A percentile compares a stretch with the other conserved stretches of the same genome.
Evolutionary conservation across 64 coral and sea anemone species (phyloP).

Genomic region (Montipora sp.): DNA sequence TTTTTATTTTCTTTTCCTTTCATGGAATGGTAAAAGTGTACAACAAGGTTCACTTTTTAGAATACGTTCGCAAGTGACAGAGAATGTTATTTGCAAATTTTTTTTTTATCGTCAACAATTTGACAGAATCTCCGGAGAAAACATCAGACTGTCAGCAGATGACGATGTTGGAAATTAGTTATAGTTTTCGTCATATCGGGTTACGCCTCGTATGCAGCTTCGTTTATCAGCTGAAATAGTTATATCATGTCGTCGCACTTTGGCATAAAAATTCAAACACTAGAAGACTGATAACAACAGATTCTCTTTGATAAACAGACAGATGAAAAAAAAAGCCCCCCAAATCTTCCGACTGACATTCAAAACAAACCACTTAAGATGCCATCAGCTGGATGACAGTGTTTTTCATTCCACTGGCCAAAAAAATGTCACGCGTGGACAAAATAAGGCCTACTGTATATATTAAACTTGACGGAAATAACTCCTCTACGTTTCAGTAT

Average conservation of each 20-base stretch:
- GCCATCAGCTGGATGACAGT: background rate
- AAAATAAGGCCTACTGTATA: background rate
- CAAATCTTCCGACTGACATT: background rate
- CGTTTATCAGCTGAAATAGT: background rate
- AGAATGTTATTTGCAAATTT: no score
- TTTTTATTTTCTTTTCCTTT: background rate
- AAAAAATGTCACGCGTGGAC: background rate
- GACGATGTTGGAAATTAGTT: background rate
- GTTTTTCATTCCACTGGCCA: background rate
- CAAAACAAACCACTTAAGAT: conserved; percentile 51
- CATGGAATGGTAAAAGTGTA: background rate
- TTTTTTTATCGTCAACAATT: no score
- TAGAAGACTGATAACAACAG: background rate
- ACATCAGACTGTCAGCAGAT: background rate
- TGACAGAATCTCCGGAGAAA: background rate
- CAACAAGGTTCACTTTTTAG: background rate
- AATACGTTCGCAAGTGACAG: no score
- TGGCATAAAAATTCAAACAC: background rate
- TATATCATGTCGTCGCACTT: background rate
- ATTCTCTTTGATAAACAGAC: background rate
- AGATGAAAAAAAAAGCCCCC: background rate
- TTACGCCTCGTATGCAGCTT: no score
- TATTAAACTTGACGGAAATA: no score
- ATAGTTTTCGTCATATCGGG: background rate
- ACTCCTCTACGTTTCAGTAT: no score